phyloP scores from a whole-genome alignment of 2,113 vertebrate genomes.

The Limanda limanda region DNA sequence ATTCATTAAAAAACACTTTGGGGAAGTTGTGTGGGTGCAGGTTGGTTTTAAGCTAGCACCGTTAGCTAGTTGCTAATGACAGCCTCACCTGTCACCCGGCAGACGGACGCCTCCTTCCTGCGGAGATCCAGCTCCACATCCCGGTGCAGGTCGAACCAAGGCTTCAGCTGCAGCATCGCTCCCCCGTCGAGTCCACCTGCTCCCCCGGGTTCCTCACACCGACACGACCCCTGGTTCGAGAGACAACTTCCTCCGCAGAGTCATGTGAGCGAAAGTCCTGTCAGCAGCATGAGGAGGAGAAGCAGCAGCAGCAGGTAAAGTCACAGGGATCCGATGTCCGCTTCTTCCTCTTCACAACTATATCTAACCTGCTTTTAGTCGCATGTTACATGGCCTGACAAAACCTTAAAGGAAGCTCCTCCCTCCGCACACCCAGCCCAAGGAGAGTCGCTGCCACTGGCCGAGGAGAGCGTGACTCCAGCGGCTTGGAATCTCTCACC shows the following conservation, averaged over 20 bases:
- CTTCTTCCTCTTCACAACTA: constrained; percentile 7
- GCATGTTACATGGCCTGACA: background rate
- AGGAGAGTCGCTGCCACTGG: constrained; percentile 47
- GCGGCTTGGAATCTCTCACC: constrained; percentile 62
- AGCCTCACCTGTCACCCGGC: constrained; percentile 75
- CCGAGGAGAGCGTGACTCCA: constrained; percentile 45
- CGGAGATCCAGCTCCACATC: constrained; percentile 74
- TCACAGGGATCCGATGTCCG: background rate
- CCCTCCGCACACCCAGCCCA: constrained; percentile 20
- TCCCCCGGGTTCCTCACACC: too few relatives aligned
- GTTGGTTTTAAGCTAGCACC: background rate
- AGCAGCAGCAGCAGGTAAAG: background rate
- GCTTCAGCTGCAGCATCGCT: constrained; percentile 67
- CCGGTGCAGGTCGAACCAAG: constrained; percentile 70
- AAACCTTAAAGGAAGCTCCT: constrained; percentile 27
- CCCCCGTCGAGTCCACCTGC: background rate
- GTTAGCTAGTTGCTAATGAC: constrained; percentile 27
- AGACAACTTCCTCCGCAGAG: too few relatives aligned
- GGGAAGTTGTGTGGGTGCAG: background rate
- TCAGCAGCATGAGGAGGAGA: background rate
- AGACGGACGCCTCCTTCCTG: constrained; percentile 72
- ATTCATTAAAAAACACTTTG: background rate
- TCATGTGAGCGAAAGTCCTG: constrained; percentile 65
- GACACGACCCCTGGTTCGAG: too few relatives aligned
- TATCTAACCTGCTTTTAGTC: too few relatives aligned